Evolutionary conservation across 1,140 invertebrate species (phyloP), one percentile per base, ranked within the genome.

Genomic region (Dendrolimus punctatus): DNA sequence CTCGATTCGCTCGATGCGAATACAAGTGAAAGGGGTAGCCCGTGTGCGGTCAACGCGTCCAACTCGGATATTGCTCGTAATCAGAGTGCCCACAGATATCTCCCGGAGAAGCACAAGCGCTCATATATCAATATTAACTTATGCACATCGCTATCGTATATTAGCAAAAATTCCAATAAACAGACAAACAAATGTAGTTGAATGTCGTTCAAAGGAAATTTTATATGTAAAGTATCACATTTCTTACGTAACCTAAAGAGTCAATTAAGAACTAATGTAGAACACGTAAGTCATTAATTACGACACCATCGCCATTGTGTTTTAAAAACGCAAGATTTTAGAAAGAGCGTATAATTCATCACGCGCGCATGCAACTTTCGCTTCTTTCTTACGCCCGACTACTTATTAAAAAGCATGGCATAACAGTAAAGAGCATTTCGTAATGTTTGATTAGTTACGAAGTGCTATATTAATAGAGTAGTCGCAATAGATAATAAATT

Each of bases 21-120:
- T 73, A 75, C 71, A 77, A 85, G 81, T 85, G 81, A 85, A 85
- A 85, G 81, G 81, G 81, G 80, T 79, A 69, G 79, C 71, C 66
- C 71, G 52, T 65, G 70, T 63, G 63, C 70, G 67, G 67, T 70
- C 67, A 73, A 60, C 52, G 57, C 69, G 68, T 66, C 68, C 57
- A 69, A 64, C 64, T 66, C 61, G 62, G 58, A 67, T 64, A 66
- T 52, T 56, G 63, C 63, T 67, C 60, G 52, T 59, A 59, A 60
- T 40, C 58, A 49, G 58, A 68, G 64, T 64, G 56, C 55, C 56
- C 62, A 61, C 62, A 62, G 49, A 69, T 75, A 71, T 73, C 68
- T 68, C 58, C 56, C 60, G 57, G 38, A 45, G 36, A 10, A 60
- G n/a, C 43, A 10, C 43, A 6, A 23, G 23, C 23, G 23, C 23